phyloP scores from a whole-genome alignment of 2,888 invertebrate species.

The Autographa pulchrina region DNA sequence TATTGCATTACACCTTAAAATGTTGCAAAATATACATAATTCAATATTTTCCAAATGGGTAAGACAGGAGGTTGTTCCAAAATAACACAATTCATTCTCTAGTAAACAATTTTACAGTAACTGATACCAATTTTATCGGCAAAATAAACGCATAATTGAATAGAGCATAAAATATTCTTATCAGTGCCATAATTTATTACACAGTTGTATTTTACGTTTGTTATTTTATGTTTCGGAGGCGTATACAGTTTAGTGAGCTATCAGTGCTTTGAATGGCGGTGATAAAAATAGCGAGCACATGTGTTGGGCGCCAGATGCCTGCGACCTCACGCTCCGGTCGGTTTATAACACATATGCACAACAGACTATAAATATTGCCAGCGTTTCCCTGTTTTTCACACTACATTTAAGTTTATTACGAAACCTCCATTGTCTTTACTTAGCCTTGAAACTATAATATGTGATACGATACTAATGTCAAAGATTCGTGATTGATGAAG shows the following conservation, averaged over 20 bases:
- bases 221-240: slow-evolving; percentile 62
- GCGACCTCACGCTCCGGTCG: slow-evolving; percentile 81
- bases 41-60: neutral
- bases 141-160: slow-evolving; percentile 3
- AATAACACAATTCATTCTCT: neutral
- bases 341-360: slow-evolving; percentile 72
- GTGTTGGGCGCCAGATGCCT: slow-evolving; percentile 85
- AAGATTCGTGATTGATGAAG: slow-evolving; percentile 55
- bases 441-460: slow-evolving; percentile 50
- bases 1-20: neutral
- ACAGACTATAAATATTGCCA: slow-evolving; percentile 74
- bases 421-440: slow-evolving; percentile 67
- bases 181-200: slow-evolving; percentile 27
- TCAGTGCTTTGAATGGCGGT: slow-evolving; percentile 78
- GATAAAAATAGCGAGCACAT: slow-evolving; percentile 87
- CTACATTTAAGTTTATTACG: slow-evolving; percentile 73
- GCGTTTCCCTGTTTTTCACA: slow-evolving; percentile 73
- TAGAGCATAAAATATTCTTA: slow-evolving; percentile 29
- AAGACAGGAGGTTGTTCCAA: neutral
- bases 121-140: neutral
- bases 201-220: slow-evolving; percentile 37
- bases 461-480: slow-evolving; percentile 58
- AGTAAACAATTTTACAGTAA: neutral
- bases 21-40: neutral
- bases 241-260: slow-evolving; percentile 70